These are phyloP conservation scores for Teleopsis dalmanni DNA, from an alignment of 1,140 invertebrate genomes.

Conservation along the genomic window DNA sequence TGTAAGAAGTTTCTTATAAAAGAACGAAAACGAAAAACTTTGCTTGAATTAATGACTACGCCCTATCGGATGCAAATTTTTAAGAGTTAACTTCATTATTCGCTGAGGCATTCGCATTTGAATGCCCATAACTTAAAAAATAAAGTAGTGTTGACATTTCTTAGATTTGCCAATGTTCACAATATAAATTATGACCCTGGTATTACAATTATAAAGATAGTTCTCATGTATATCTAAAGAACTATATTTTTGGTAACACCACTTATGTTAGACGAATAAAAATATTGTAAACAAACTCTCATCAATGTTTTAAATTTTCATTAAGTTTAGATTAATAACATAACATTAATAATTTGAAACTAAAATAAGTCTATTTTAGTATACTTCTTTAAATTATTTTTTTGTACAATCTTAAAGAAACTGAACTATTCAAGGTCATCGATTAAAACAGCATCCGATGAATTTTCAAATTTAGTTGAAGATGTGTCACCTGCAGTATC, in stretches of 20 bases:
- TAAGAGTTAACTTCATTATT: too few relatives aligned
- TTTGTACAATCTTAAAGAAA: not conserved
- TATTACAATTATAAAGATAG: too few relatives aligned
- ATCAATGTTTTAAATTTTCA: not conserved
- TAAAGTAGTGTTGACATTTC: too few relatives aligned
- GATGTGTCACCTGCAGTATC: constrained; percentile 20
- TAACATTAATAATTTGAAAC: not conserved
- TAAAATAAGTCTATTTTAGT: not conserved
- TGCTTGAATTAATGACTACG: too few relatives aligned
- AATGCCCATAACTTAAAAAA: too few relatives aligned
- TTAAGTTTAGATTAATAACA: not conserved
- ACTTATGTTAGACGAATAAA: not conserved
- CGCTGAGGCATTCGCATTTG: too few relatives aligned
- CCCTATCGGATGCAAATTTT: too few relatives aligned
- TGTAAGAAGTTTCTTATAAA: too few relatives aligned
- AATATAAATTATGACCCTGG: too few relatives aligned
- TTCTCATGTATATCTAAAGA: not conserved
- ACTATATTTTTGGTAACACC: not conserved
- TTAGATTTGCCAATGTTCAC: too few relatives aligned
- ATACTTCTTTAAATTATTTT: not conserved
- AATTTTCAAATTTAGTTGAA: constrained; percentile 24
- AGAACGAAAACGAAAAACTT: too few relatives aligned
- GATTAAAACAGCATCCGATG: constrained; percentile 20
- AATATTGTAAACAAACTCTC: not conserved
- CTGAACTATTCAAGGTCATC: constrained; percentile 38